Evolutionary conservation across 2,797 vertebrate genomes (phyloP).

Genomic region (Oreochromis mossambicus): DNA sequence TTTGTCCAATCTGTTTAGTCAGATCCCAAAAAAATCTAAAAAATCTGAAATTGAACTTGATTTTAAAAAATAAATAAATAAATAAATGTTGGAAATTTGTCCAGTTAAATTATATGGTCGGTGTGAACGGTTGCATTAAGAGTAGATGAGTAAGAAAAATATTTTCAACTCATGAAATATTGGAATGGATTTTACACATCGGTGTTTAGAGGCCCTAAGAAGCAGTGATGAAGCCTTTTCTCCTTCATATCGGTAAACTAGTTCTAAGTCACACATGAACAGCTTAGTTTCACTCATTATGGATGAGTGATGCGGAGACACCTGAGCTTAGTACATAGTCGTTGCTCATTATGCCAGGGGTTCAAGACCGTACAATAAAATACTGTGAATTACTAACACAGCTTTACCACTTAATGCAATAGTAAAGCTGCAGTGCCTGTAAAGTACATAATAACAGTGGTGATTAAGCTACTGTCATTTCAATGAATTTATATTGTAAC

Average conservation of each 20-base stretch:
- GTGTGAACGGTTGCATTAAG: background rate
- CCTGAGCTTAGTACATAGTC: background rate
- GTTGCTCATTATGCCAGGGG: background rate
- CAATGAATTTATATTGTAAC: background rate
- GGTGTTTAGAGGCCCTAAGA: background rate
- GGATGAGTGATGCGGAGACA: background rate
- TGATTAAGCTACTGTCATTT: background rate
- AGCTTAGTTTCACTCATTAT: background rate
- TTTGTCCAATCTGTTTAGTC: background rate
- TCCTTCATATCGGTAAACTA: background rate
- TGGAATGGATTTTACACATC: accelerated
- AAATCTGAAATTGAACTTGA: background rate
- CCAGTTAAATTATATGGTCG: background rate
- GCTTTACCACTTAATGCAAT: background rate
- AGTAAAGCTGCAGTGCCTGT: background rate
- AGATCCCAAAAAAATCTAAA: accelerated
- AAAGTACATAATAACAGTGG: background rate
- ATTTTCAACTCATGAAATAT: background rate
- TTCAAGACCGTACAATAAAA: background rate
- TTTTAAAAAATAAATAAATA: accelerated
- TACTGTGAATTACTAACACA: background rate
- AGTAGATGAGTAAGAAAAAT: background rate
- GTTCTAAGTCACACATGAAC: background rate
- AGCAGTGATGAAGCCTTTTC: background rate
- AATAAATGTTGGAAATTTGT: background rate